These are phyloP conservation scores for Phaonia tiefii DNA, from an alignment of 2,888 invertebrate genomes.

Conservation along the genomic window DNA sequence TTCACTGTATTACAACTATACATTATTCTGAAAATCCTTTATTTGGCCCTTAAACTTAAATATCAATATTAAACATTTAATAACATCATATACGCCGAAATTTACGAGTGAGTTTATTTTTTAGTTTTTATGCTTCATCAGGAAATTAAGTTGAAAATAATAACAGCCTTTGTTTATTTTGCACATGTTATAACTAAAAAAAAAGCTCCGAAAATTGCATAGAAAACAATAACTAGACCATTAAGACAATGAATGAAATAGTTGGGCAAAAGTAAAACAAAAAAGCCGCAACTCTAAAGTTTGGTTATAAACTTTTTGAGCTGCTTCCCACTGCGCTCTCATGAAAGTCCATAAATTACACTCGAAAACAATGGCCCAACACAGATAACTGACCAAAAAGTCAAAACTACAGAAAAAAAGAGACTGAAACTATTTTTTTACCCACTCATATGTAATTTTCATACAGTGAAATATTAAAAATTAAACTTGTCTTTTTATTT, in stretches of 20 bases:
- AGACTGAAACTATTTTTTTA: slow-evolving; percentile 1
- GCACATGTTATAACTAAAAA: slow-evolving; percentile 38
- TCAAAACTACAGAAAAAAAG: slow-evolving; percentile 34
- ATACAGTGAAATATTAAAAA: slow-evolving; percentile 53
- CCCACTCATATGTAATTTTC: slow-evolving; percentile 60
- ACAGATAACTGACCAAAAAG: slow-evolving; percentile 28
- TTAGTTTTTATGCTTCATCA: slow-evolving; percentile 1
- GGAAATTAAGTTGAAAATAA: slow-evolving; percentile 55
- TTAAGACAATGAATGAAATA: slow-evolving; percentile 60
- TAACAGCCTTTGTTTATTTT: slow-evolving; percentile 60
- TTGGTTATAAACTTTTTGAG: slow-evolving; percentile 55
- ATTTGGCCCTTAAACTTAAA: no score
- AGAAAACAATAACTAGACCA: slow-evolving; percentile 58
- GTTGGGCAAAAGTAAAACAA: not conserved
- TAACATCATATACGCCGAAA: not conserved
- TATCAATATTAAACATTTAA: no score
- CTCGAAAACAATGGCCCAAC: slow-evolving; percentile 60
- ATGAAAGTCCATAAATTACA: slow-evolving; percentile 60
- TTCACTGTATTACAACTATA: no score
- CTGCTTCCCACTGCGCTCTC: not conserved
- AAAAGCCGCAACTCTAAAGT: slow-evolving; percentile 32
- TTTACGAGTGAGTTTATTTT: not conserved
- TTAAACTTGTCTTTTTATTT: slow-evolving; percentile 44
- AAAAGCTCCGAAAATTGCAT: slow-evolving; percentile 14
- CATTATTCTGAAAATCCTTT: no score